Conservation (phyloP, 2,113 vertebrate genomes). For the Cisticola juncidis region DNA sequence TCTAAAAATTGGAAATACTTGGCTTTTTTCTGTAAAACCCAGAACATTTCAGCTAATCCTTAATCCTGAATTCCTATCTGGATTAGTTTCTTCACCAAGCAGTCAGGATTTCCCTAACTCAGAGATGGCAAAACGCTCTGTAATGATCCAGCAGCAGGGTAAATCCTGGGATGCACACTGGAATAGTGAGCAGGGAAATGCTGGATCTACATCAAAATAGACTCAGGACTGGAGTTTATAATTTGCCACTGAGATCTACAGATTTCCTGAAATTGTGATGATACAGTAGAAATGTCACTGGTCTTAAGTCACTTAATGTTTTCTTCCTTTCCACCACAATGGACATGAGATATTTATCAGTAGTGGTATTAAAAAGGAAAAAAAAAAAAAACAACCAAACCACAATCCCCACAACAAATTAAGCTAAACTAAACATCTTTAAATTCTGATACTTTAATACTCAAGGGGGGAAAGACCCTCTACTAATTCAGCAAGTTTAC, state of each 20-base stretch:
- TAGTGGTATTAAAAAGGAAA: background rate
- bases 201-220: background rate
- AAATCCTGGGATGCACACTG: background rate
- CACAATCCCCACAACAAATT: background rate
- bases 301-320: accelerated
- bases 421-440: background rate
- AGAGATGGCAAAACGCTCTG: background rate
- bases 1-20: background rate
- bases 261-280: background rate
- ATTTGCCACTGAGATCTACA: background rate
- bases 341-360: background rate
- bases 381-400: no score
- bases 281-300: background rate
- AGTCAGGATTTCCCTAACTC: background rate
- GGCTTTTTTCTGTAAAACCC: background rate
- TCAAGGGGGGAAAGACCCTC: accelerated
- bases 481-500: background rate
- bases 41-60: background rate
- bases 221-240: background rate
- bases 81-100: background rate
- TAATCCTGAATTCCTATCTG: background rate
- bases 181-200: background rate
- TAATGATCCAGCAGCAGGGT: background rate
- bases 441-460: background rate
- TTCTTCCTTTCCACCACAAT: background rate